Evolutionary conservation across 2,113 vertebrate genomes (phyloP), one percentile per base, ranked within the genome.

Genomic region (Antigone vipio): DNA sequence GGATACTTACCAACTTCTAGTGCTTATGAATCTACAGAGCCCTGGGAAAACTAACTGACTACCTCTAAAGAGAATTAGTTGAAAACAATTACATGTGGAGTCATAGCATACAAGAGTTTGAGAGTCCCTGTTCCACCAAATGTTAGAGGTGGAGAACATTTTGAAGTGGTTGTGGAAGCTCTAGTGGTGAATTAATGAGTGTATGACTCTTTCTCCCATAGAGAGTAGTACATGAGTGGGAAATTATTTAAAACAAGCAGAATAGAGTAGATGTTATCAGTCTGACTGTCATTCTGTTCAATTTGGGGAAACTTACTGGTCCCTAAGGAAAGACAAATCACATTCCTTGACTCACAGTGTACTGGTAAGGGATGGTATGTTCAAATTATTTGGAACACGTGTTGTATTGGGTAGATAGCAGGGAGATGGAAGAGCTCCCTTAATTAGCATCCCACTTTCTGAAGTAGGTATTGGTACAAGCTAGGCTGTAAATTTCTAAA

Each of bases 261-360:
- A 93, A 80, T 8, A 92, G 42, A 87, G 49, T 74, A 91, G 66
- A 92, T 93, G 88, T 88, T 92, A 95, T 86, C 89, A 96, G 94
- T 95, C 90, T 95, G 95, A 92, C 68, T 96, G 93, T 94, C 90
- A 96, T 94, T 94, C 91, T 89, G 53, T 86, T 93, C 95, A 49
- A 71, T 94, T 85, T 92, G 59, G 82, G 69, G 79, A 94, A 92
- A 93, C 75, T 93, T 75, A 85, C 50, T 79, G 20, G 78, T 92
- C 60, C 47, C 87, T 75, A 91, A 88, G 85, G 85, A 63, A 85
- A 49, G 45, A 60, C 17, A 86, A 90, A 80, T 89, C 82, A 73
- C 20, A 52, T 83, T 88, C 42, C 30, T 95, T 95, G 81, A 89
- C 38, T 96, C 74, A 53, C 5, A 3, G 20, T 94, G 68, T 60